Evolutionary conservation across 1,140 invertebrate genomes (phyloP).

Genomic region (Drosophila sp.): DNA sequence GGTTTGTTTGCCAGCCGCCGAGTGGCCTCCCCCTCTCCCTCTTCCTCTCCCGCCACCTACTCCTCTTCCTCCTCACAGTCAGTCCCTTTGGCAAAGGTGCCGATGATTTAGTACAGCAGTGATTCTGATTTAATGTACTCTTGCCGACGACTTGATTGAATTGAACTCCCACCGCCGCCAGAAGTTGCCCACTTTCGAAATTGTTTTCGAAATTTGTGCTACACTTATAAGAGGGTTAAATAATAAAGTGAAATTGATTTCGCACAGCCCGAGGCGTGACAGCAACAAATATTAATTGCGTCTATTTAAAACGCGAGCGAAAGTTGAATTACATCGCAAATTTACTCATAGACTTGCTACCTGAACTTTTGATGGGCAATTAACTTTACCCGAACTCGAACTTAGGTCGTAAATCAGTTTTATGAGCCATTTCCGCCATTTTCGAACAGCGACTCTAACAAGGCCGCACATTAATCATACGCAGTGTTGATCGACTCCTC

Average conservation of each 20-base stretch:
- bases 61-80: not conserved
- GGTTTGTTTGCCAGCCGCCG: conserved; percentile 64
- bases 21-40: conserved; percentile 21
- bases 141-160: conserved; percentile 59
- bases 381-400: conserved; percentile 39
- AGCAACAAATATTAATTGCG: conserved; percentile 64
- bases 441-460: not conserved
- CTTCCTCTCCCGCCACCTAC: not conserved
- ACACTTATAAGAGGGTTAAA: conserved; percentile 29
- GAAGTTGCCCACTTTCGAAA: conserved; percentile 15
- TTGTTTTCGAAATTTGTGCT: conserved; percentile 47
- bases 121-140: conserved; percentile 57
- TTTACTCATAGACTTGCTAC: conserved; percentile 16
- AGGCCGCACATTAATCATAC: conserved; percentile 60
- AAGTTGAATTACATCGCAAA: conserved; percentile 67
- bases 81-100: not conserved
- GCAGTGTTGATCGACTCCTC: conserved; percentile 41
- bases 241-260: conserved; percentile 63
- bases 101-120: conserved; percentile 6
- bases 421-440: conserved; percentile 18
- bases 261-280: conserved; percentile 44
- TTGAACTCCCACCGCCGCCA: conserved; percentile 40
- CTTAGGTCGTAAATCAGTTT: conserved; percentile 53
- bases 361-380: conserved; percentile 34
- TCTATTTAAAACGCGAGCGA: conserved; percentile 41